A percentile compares a stretch with the other conserved stretches of the same genome.
Evolutionary conservation across 2,113 vertebrate genomes (phyloP).

Genomic region (Tinamus guttatus): DNA sequence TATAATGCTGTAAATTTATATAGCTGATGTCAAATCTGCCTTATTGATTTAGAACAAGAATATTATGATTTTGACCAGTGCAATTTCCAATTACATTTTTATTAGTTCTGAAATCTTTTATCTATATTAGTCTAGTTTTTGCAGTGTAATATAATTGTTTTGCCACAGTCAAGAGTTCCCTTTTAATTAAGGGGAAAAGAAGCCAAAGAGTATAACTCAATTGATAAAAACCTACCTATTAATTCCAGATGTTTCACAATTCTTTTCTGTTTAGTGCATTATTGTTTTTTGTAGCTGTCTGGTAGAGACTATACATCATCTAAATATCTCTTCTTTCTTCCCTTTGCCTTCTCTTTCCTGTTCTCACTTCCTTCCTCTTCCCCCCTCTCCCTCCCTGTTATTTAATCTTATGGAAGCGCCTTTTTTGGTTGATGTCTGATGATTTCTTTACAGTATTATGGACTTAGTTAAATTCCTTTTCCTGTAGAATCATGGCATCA

Average conservation of each 20-base stretch:
- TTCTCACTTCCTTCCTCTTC: background rate
- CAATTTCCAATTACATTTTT: background rate
- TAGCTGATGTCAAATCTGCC: background rate
- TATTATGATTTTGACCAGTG: background rate
- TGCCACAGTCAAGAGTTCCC: background rate
- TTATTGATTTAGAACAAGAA: background rate
- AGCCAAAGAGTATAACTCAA: background rate
- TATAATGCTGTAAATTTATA: background rate
- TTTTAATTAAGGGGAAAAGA: background rate
- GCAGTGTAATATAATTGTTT: background rate
- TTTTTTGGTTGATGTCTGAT: background rate
- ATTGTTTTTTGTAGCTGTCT: background rate
- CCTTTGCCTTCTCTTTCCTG: background rate
- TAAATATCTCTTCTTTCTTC: background rate
- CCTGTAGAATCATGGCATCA: background rate
- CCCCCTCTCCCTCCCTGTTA: background rate
- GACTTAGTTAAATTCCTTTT: background rate
- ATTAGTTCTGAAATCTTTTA: background rate
- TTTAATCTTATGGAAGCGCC: background rate
- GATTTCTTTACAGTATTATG: background rate
- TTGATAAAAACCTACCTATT: background rate
- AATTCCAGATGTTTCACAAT: accelerated
- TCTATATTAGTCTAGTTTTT: background rate
- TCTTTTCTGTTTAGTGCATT: background rate
- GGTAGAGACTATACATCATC: background rate